Conservation (phyloP, 2,113 vertebrate genomes). For the Ondatra zibethicus region DNA sequence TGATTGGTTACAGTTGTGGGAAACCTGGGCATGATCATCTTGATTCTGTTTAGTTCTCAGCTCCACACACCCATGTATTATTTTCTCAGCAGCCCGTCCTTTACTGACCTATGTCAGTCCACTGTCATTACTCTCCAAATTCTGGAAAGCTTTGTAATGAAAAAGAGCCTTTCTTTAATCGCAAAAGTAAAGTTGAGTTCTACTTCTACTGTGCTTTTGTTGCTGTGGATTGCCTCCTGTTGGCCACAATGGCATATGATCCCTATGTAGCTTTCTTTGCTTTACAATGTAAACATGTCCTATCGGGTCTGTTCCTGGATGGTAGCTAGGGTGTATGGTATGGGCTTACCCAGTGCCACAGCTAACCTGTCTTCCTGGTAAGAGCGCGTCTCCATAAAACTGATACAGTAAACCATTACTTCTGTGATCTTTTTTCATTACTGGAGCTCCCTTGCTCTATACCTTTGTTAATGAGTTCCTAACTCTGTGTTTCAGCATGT, state of each 20-base stretch:
- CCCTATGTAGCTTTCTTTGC: background rate
- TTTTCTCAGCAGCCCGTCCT: too few relatives aligned
- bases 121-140: too few relatives aligned
- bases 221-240: too few relatives aligned
- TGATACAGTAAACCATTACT: background rate
- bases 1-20: too few relatives aligned
- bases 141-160: background rate
- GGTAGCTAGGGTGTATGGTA: background rate
- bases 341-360: background rate
- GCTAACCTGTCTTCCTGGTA: background rate
- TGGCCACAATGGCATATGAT: background rate
- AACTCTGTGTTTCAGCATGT: background rate
- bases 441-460: background rate
- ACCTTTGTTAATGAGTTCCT: background rate
- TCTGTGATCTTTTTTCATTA: background rate
- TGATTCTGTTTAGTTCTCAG: too few relatives aligned
- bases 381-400: background rate
- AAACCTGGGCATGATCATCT: too few relatives aligned
- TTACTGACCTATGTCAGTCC: too few relatives aligned
- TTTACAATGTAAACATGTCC: background rate
- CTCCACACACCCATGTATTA: too few relatives aligned
- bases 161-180: background rate
- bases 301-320: background rate
- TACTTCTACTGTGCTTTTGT: background rate
- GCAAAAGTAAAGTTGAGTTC: background rate